Evolutionary conservation across 2,888 invertebrate genomes (phyloP).

Genomic region (Microctonus brassicae): DNA sequence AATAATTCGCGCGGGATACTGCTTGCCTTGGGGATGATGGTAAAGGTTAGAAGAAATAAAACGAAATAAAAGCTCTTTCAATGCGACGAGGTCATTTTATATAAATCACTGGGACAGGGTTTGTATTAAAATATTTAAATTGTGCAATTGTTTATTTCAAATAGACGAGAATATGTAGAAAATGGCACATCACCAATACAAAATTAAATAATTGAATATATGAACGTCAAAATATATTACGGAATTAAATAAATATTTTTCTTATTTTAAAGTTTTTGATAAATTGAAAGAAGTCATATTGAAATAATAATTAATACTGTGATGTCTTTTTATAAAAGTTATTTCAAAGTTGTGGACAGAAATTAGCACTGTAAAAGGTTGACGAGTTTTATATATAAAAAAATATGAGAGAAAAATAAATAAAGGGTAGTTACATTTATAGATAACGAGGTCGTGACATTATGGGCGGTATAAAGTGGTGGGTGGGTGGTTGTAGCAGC

Average conservation of each 20-base stretch:
- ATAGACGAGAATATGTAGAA: neutral
- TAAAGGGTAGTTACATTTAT: neutral
- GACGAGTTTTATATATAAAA: too few species aligned
- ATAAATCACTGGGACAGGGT: neutral
- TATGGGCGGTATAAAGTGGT: neutral
- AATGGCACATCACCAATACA: too few species aligned
- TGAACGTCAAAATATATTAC: too few species aligned
- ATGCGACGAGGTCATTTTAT: constrained; percentile 12
- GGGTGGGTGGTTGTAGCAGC: neutral
- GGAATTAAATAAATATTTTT: too few species aligned
- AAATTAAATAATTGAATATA: too few species aligned
- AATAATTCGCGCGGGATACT: constrained; percentile 20
- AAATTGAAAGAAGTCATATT: neutral
- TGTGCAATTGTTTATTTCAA: neutral
- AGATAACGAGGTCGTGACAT: neutral
- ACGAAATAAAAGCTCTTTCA: neutral
- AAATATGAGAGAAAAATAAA: neutral
- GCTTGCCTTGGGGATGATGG: constrained; percentile 18
- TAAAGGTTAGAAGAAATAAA: neutral
- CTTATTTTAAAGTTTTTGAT: too few species aligned
- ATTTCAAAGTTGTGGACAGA: neutral
- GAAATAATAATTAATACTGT: too few species aligned
- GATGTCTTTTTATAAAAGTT: too few species aligned
- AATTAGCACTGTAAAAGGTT: too few species aligned
- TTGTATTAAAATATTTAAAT: neutral